Base-by-base conservation (phyloP, 2,888 invertebrate species). In the Celastrina argiolus region DNA sequence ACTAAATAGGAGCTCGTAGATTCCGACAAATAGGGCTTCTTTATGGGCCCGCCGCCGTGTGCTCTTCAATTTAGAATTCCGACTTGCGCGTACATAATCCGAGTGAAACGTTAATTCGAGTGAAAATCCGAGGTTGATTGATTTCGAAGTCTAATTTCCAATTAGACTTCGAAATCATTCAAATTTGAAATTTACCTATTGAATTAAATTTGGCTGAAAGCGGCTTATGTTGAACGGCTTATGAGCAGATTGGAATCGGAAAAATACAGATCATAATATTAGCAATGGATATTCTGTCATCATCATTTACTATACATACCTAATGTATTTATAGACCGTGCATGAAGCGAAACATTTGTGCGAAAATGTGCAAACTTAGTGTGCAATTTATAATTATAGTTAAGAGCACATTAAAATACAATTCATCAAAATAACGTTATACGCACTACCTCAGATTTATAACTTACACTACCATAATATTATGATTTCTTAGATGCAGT, bases 1-100 rank as follows among this genome's bases (percentile, higher is more conserved):
- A 45, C 45, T 45, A 45, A 45, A 45, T 45, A 45, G 18, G 45
- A 18, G 45, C 45, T 45, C 45, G 45, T 45, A 45, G 45, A 45
- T 18, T 45, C 18, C 45, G 10, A 45, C 45, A 18, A 45, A 45
- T 45, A 45, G 18, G 45, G 45, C 18, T 45, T 45, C 45, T 45
- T 18, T 45, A 45, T 2, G 10, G 18, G 18, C 18, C 18, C 45
- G 45, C 18, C 3, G 3, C 45, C 45, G 10, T 45, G 45, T 18
- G 45, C 8, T 45, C 16, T 1, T 31, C 45, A 45, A 45, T 45
- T 45, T 18, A 45, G 3, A 45, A 18, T 45, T 45, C 45, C 45
- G 18, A 18, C 16, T 42, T 16, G 18, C 42, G 42, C 16, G 45
- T 45, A 45, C 45, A 10, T 45, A 51, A 14, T 51, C 12, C 51